Evolutionary conservation across 2,888 invertebrate genomes (phyloP).

Genomic region (Cryptocephalus moraei): DNA sequence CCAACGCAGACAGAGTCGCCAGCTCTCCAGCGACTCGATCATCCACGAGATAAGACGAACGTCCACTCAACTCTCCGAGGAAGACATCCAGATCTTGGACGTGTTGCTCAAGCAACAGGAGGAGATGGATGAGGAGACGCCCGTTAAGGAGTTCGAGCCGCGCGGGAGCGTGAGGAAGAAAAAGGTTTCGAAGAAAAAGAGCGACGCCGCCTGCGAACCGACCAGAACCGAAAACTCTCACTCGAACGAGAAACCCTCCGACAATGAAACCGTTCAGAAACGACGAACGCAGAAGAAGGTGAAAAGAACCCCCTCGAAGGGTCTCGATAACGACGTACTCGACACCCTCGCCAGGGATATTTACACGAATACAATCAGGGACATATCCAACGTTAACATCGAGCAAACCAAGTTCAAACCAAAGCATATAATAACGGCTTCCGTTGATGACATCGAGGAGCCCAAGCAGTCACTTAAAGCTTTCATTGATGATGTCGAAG

Average conservation of each 20-base stretch:
- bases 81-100: conserved; percentile 44
- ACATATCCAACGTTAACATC: conserved; percentile 40
- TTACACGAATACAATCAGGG: conserved; percentile 24
- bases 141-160: conserved; percentile 14
- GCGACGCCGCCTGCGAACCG: conserved; percentile 2
- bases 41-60: conserved; percentile 40
- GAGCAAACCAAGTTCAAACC: conserved; percentile 41
- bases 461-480: conserved; percentile 41
- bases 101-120: conserved; percentile 30
- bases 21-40: conserved; percentile 28
- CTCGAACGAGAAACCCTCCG: background rate
- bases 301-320: conserved; percentile 19
- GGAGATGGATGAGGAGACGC: conserved; percentile 15
- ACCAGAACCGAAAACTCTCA: background rate
- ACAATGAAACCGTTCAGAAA: conserved; percentile 1
- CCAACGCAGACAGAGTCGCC: conserved; percentile 35
- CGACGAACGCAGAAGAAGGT: conserved; percentile 7
- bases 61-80: conserved; percentile 49
- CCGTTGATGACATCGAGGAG: conserved; percentile 40
- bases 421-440: conserved; percentile 45
- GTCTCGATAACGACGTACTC: conserved; percentile 10
- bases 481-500: conserved; percentile 46
- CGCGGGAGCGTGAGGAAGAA: conserved; percentile 25
- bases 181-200: conserved; percentile 26
- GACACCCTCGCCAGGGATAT: conserved; percentile 1